Conservation (phyloP, 2,797 vertebrate species). For the Cuniculus paca region DNA sequence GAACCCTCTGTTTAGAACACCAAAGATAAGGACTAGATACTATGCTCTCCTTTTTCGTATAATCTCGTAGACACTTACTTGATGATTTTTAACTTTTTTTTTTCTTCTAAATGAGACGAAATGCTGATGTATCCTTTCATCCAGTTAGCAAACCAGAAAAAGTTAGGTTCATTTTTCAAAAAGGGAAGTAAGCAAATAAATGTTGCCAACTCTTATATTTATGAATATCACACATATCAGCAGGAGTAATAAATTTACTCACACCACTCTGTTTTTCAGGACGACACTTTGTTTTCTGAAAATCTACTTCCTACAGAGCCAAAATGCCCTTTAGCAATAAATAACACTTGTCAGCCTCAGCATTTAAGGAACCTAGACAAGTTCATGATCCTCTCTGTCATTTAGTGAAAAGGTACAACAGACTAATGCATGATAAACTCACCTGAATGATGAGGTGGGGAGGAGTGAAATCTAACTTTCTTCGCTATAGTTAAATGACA, state of each 20-base stretch:
- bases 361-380: conserved; percentile 77
- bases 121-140: conserved; percentile 88
- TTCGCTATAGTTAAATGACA: conserved; percentile 56
- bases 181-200: conserved; percentile 88
- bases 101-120: conserved; percentile 82
- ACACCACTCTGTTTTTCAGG: conserved; percentile 75
- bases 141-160: conserved; percentile 84
- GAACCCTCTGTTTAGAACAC: conserved; percentile 90
- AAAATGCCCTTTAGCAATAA: conserved; percentile 76
- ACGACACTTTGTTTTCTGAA: conserved; percentile 51
- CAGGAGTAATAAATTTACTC: conserved; percentile 79
- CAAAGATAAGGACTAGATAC: conserved; percentile 92
- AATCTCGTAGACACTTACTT: conserved; percentile 89
- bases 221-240: conserved; percentile 81
- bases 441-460: conserved; percentile 71
- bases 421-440: conserved; percentile 74
- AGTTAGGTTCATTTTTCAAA: conserved; percentile 86
- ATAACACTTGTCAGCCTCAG: conserved; percentile 80
- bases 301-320: conserved; percentile 80
- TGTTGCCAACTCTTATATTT: conserved; percentile 79
- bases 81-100: conserved; percentile 86
- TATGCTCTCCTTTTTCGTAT: conserved; percentile 84
- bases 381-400: conserved; percentile 74
- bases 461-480: conserved; percentile 71
- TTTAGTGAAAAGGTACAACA: conserved; percentile 84